Base-by-base conservation (phyloP, 2,797 vertebrate genomes). In the Xenopus petersii region DNA sequence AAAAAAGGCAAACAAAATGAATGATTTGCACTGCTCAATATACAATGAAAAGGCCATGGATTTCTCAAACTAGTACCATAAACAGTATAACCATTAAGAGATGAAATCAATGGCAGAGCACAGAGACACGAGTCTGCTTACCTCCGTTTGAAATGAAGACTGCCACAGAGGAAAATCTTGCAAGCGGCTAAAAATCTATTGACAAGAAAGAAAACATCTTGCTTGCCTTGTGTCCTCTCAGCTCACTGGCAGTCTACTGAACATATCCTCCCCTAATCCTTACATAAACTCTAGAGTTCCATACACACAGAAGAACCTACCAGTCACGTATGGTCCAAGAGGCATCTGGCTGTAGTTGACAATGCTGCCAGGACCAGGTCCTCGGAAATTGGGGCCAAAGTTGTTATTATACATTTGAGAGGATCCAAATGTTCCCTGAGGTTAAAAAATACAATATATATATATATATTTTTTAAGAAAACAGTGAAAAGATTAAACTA, bases 311-410 rank as follows among this genome's bases (percentile, higher is more conserved):
- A n/a, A 24, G 0, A 0, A 82, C 94, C 89, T 89, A 99, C 97
- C 95, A 0, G 96, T 97, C 88, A 98, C 95, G 0, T 99, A 99
- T 0, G 97, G 97, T 73, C 97, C 97, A 75, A 98, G 90, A 75
- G 97, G 97, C 97, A 99, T 99, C 93, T 99, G 97, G 73, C 94
- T 99, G 89, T 98, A 99, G 92, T 98, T 99, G 83, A 99, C 94
- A 85, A 98, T 93, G 67, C 94, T 91, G 10, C 95, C 94, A 0
- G 95, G 94, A 17, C 94, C 95, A 0, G 95, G 94, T 51, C 95
- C 94, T 80, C 96, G 90, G 89, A 97, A 97, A 26, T 91, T 95
- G n/a, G 94, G 90, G 51, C 93, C 94, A 2, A 97, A 98, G 84
- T 87, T 91, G 87, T 86, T 30, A 4, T 30, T 92, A 86, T 96